Base-by-base conservation (phyloP, 2,797 vertebrate genomes). In the Clarias pachynema region DNA sequence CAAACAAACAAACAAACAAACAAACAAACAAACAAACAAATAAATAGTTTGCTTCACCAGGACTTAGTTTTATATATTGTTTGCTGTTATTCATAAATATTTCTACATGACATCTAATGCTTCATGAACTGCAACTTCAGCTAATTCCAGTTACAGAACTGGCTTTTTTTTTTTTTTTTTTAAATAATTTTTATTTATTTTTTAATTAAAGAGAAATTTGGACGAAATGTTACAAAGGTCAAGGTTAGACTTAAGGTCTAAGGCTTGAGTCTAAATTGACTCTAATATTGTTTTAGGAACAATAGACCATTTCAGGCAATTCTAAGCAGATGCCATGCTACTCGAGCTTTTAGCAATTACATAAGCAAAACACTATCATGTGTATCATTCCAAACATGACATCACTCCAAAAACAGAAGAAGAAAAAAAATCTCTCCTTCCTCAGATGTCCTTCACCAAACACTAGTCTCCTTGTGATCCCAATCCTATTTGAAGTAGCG, bases 401-500 rank as follows among this genome's bases (percentile, higher is more conserved):
- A 69, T 80, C 62, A 53, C 31, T 24, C 60, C 70, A 59, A 68
- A 73, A 59, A 16, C 49, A 24, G 56, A 40, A 53, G 49, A 53
- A 53, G 49, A 14, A 14, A 53, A 3, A 86, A 77, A 83, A 40
- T 29, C 66, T 3, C 49, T 16, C 31, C 70, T 73, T 57, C 72
- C 73, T 57, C 68, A 75, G 73, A 26, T 9, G 81, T 79, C 62
- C 59, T 31, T 31, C n/a, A 26, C 68, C 63, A 63, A 15, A 85
- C 57, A 4, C 44, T 26, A 56, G 69, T 81, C 81, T 59, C 31
- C 63, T 74, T 81, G 69, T 87, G 86, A 89, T 89, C 89, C 78
- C 57, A 79, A 82, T 81, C 75, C 81, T 81, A 87, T 89, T 83
- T 88, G 86, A 88, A 84, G 84, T 84, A 22, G 81, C 70, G 66